These are phyloP conservation scores for Oligia fasciuncula DNA, from an alignment of 2,888 invertebrate genomes.

Conservation along the genomic window DNA sequence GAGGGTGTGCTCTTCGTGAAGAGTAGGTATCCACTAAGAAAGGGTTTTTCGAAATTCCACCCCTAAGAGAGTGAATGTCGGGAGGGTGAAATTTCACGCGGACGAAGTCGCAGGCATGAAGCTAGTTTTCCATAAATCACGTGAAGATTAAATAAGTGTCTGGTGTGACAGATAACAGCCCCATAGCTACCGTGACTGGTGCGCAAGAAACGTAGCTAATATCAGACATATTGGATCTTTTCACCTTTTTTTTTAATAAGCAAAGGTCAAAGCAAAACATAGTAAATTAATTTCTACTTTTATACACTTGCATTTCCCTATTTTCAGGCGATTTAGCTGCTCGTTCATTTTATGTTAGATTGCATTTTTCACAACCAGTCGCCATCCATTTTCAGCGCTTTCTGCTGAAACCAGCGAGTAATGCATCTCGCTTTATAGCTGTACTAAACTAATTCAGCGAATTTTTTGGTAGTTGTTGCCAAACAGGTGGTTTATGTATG, in stretches of 20 bases:
- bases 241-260: not conserved
- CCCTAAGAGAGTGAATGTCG: too few relatives aligned
- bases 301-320: not conserved
- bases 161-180: not conserved
- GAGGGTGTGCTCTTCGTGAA: too few relatives aligned
- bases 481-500: not conserved
- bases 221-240: not conserved
- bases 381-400: constrained; percentile 3
- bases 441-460: constrained; percentile 1
- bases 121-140: too few relatives aligned
- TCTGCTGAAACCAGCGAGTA: constrained; percentile 11
- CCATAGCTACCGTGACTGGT: not conserved
- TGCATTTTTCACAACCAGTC: constrained; percentile 5
- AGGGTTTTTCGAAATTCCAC: too few relatives aligned
- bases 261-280: not conserved
- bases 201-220: not conserved
- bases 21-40: too few relatives aligned
- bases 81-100: too few relatives aligned
- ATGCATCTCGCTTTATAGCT: constrained; percentile 15
- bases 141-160: not conserved
- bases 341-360: too few relatives aligned
- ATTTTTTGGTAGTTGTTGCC: not conserved
- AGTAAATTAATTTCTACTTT: not conserved
- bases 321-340: not conserved
- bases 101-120: too few relatives aligned